phyloP scores from a whole-genome alignment of 1,140 invertebrate genomes.

The Drosophila insularis region DNA sequence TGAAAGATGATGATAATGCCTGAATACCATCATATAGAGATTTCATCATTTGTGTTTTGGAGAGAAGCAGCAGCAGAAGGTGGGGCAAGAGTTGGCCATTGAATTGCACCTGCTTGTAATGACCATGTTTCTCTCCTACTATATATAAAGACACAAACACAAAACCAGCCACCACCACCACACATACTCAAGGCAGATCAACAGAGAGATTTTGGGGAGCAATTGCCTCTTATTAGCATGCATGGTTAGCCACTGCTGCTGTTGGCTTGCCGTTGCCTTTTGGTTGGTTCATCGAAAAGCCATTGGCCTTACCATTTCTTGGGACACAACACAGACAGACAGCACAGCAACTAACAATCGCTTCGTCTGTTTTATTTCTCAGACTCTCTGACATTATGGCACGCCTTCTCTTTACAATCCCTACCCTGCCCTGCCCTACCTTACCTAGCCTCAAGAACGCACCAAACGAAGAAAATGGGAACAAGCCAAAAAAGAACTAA shows the following conservation, averaged over 20 bases:
- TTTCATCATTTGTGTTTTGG: too few relatives aligned
- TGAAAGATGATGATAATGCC: too few relatives aligned
- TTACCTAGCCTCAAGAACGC: neutral
- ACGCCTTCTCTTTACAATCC: constrained; percentile 19
- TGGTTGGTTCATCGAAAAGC: constrained; percentile 31
- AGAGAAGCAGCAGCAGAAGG: neutral
- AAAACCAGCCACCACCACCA: neutral
- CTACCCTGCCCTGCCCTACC: neutral
- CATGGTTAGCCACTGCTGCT: constrained; percentile 23
- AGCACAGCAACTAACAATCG: neutral
- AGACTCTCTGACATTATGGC: constrained; percentile 19
- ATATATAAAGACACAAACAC: neutral
- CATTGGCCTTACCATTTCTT: constrained; percentile 50
- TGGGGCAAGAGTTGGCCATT: neutral
- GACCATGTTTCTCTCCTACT: neutral
- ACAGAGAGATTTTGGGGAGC: constrained; percentile 6
- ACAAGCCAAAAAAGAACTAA: constrained; percentile 52
- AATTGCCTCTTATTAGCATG: constrained; percentile 67
- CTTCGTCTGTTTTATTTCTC: constrained; percentile 26
- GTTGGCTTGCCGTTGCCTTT: neutral
- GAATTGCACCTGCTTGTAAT: neutral
- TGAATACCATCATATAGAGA: too few relatives aligned
- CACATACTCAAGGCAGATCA: constrained; percentile 13
- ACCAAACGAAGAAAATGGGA: constrained; percentile 13
- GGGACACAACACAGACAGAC: neutral